A percentile compares a stretch with the other conserved stretches of the same genome.
Conservation (phyloP, 2,888 invertebrate genomes). For the Saturnia japonica region DNA sequence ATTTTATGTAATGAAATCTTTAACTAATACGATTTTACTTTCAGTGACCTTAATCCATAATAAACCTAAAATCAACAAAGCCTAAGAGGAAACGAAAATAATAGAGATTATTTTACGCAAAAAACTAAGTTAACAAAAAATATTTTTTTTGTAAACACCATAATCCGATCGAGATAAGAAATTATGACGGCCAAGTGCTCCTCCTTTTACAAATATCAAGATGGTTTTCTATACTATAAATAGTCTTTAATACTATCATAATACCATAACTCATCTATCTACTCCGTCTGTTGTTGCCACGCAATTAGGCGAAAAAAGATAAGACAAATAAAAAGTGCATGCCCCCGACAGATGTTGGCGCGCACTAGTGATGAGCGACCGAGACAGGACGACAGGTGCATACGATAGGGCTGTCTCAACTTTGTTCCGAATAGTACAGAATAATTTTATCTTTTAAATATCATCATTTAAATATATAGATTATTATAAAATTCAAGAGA, state of each 20-base stretch:
- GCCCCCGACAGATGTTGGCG: conserved; percentile 71
- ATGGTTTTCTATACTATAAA: conserved; percentile 15
- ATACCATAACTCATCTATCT: conserved; percentile 17
- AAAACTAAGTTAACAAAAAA: conserved; percentile 8
- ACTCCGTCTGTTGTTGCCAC: conserved; percentile 19
- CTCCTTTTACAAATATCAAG: conserved; percentile 18
- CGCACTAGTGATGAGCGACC: conserved; percentile 66
- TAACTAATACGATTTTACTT: background rate
- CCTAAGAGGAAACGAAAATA: background rate
- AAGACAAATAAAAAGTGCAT: conserved; percentile 57
- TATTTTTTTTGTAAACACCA: conserved; percentile 13
- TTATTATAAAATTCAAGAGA: too few species aligned
- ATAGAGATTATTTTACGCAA: conserved; percentile 2
- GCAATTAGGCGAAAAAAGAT: conserved; percentile 33
- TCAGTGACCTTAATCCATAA: background rate
- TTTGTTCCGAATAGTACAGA: background rate
- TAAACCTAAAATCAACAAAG: background rate
- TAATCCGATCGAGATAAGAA: conserved; percentile 21
- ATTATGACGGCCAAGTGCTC: conserved; percentile 19
- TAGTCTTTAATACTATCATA: conserved; percentile 14
- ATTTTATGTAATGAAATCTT: background rate
- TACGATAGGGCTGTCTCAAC: conserved; percentile 55
- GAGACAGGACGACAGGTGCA: conserved; percentile 62
- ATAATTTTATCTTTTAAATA: too few species aligned
- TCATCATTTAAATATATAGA: too few species aligned